phyloP scores from a whole-genome alignment of 2,113 vertebrate species.

The Chloropsis hardwickii region DNA sequence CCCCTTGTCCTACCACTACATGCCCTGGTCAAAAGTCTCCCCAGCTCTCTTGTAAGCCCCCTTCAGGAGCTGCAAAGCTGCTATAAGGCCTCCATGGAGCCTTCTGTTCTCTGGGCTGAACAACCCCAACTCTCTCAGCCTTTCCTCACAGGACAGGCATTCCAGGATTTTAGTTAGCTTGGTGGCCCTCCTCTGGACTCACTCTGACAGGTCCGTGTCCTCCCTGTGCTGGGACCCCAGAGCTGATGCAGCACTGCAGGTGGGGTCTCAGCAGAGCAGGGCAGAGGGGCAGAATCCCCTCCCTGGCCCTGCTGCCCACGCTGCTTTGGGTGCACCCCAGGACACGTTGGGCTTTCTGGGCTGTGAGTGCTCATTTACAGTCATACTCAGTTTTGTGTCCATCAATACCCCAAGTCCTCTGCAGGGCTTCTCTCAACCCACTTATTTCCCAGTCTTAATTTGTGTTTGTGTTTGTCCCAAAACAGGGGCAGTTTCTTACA shows the following conservation, averaged over 20 bases:
- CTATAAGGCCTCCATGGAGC: too few species aligned
- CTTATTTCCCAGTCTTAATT: neutral
- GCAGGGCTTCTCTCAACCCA: neutral
- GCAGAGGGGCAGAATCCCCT: neutral
- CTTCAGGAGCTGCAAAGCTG: neutral
- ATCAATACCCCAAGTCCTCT: neutral
- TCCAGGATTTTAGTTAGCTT: neutral
- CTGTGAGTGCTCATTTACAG: neutral
- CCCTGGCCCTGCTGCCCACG: rapidly evolving
- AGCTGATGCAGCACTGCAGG: neutral
- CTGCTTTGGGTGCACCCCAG: neutral
- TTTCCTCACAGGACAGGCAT: neutral
- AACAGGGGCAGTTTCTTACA: neutral
- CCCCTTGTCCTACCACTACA: neutral
- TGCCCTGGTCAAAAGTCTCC: neutral
- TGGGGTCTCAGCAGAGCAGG: neutral
- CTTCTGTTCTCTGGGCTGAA: neutral
- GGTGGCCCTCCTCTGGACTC: neutral
- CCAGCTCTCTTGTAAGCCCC: neutral
- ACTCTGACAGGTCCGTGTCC: neutral
- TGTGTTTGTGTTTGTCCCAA: rapidly evolving
- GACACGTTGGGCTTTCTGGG: rapidly evolving
- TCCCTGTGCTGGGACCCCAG: rapidly evolving
- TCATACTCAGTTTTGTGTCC: neutral
- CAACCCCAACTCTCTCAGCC: neutral